These are phyloP conservation scores for Oryzias sinensis DNA, from an alignment of 2,797 vertebrate species.

Conservation along the genomic window DNA sequence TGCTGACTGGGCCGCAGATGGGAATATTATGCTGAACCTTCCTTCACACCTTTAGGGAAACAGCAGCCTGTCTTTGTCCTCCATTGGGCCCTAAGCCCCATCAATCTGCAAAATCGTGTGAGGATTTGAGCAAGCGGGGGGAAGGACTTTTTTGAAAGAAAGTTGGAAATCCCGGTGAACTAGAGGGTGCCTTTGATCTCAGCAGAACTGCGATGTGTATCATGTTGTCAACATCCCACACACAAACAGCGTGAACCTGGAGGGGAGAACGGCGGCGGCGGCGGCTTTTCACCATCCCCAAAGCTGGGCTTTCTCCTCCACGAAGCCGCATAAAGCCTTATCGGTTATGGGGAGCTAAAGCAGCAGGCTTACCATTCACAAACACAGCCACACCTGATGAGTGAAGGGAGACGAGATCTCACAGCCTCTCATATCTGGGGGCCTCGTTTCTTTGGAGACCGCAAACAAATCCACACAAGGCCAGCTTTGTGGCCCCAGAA, in stretches of 20 bases:
- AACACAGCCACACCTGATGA: constrained; percentile 62
- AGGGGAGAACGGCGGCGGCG: constrained; percentile 24
- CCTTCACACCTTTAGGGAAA: constrained; percentile 14
- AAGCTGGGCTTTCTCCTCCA: constrained; percentile 41
- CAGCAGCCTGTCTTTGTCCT: constrained; percentile 9
- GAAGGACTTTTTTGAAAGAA: constrained; percentile 11
- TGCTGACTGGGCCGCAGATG: constrained; percentile 17
- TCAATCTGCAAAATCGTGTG: constrained; percentile 10
- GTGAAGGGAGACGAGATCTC: constrained; percentile 66
- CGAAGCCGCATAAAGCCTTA: constrained; percentile 60
- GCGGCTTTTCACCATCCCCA: constrained; percentile 35
- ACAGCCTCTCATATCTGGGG: constrained; percentile 54
- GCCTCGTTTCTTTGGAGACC: constrained; percentile 59
- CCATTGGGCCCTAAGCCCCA: background rate
- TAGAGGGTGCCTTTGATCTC: constrained; percentile 40
- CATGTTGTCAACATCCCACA: constrained; percentile 40
- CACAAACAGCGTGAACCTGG: constrained; percentile 21
- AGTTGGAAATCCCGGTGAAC: constrained; percentile 48
- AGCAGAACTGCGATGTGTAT: constrained; percentile 31
- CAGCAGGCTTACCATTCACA: constrained; percentile 61
- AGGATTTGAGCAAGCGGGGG: constrained; percentile 16
- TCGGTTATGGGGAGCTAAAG: constrained; percentile 53
- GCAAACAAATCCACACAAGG: constrained; percentile 64
- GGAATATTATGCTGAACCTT: constrained; percentile 11
- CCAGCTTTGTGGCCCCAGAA: constrained; percentile 41